These are phyloP conservation scores for Eudemis profundana DNA, from an alignment of 2,888 invertebrate species.

Conservation along the genomic window DNA sequence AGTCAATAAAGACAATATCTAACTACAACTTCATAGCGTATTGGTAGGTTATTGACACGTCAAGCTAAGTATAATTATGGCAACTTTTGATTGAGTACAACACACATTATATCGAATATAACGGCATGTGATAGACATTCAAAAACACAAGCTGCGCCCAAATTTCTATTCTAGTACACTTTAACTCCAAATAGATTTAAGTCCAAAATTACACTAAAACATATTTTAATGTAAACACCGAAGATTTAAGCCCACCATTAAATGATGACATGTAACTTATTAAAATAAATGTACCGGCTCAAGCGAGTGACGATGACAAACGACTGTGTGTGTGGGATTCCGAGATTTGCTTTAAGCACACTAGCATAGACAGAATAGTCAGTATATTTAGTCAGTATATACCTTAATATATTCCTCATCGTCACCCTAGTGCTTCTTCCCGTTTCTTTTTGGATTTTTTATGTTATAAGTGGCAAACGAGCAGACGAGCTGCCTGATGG, in stretches of 20 bases:
- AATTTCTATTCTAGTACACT: not conserved
- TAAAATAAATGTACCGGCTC: conserved; percentile 28
- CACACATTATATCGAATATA: too few relatives aligned
- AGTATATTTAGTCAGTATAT: not conserved
- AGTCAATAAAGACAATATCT: too few relatives aligned
- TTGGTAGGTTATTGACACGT: too few relatives aligned
- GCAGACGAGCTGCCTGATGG: too few relatives aligned
- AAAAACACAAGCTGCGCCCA: not conserved
- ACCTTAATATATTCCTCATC: not conserved
- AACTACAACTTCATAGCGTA: too few relatives aligned
- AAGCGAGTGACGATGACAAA: conserved; percentile 15
- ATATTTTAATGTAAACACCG: conserved; percentile 7
- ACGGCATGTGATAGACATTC: not conserved
- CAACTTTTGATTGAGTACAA: too few relatives aligned
- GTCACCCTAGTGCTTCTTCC: too few relatives aligned
- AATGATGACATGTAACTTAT: conserved; percentile 34
- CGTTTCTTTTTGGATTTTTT: too few relatives aligned
- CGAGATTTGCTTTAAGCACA: conserved; percentile 9
- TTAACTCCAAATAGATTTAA: not conserved
- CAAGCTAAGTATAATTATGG: too few relatives aligned
- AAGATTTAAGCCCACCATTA: conserved; percentile 31
- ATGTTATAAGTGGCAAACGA: too few relatives aligned
- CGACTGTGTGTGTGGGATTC: conserved; percentile 20
- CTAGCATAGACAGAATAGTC: conserved; percentile 24
- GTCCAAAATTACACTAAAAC: not conserved